Percentiles rank a stretch among this genome's conserved stretches.
Conservation (phyloP, 2,888 invertebrate genomes). For the Mimachlamys varia region DNA sequence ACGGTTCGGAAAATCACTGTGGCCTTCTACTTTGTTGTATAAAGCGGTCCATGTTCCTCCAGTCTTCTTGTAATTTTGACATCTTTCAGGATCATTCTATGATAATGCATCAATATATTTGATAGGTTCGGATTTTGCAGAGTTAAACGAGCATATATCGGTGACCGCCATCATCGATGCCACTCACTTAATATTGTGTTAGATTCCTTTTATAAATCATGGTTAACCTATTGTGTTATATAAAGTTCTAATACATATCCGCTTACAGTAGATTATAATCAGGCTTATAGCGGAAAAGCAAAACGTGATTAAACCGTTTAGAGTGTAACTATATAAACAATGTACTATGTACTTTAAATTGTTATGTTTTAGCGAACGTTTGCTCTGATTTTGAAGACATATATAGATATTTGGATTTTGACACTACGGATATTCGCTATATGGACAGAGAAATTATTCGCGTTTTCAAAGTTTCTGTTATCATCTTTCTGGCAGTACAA, state of each 20-base stretch:
- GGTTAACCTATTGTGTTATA: not conserved
- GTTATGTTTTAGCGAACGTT: too few species aligned
- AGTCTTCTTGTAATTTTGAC: not conserved
- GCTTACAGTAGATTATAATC: not conserved
- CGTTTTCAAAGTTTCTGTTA: too few species aligned
- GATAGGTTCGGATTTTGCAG: not conserved
- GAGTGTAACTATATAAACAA: not conserved
- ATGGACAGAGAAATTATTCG: too few species aligned
- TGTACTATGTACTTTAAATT: too few species aligned
- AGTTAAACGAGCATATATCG: not conserved
- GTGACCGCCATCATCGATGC: not conserved
- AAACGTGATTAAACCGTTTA: not conserved
- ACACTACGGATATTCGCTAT: too few species aligned
- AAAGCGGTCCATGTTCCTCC: not conserved
- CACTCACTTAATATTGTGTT: not conserved
- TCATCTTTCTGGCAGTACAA: too few species aligned
- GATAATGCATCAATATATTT: not conserved
- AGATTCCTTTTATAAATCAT: not conserved
- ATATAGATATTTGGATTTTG: too few species aligned
- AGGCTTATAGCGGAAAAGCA: not conserved
- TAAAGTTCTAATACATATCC: not conserved
- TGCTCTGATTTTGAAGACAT: too few species aligned
- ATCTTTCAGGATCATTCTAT: not conserved
- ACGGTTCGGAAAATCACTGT: not conserved
- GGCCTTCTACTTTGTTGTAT: not conserved